Base-by-base conservation (phyloP, 1,140 invertebrate genomes). In the Apis dorsata region DNA sequence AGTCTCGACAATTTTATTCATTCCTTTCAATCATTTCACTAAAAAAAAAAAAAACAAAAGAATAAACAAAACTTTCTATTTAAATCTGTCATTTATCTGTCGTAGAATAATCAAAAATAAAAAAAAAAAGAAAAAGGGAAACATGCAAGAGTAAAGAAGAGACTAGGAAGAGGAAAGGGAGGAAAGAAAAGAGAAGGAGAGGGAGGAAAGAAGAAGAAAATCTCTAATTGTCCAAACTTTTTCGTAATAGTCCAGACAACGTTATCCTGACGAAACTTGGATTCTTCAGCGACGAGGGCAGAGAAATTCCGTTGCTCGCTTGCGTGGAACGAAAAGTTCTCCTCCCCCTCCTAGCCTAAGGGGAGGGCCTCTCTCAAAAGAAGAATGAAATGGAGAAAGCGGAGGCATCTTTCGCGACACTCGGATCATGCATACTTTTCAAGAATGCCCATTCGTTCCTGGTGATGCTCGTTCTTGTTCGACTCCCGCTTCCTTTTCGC, bases 141-240 rank as follows among this genome's bases (percentile, higher is more conserved):
- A 21, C 53, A 12, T 59, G n/a, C 17, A 21, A 9, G 12, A 15
- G 5, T 9, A 53, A 17, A 70, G 15, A 70, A 17, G 21, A 69
- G 9, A 9, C 11, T 9, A 60, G 2, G 1, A 51, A 70, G 24
- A 24, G 24, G 24, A 24, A 24, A 24, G 0, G 24, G 24, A 24
- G 24, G 24, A 24, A 24, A 24, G 24, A 24, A 24, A 24, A 24
- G 24, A 24, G 24, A 24, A 24, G 24, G 24, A 24, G 24, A 24
- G 24, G 24, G 24, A 3, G 9, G 15, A 19, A 11, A 44, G 49
- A 74, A 57, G 19, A n/a, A n/a, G 12, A 1, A 60, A n/a, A 71
- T n/a, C 72, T 74, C 60, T 74, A 74, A 74, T 74, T 74, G 72
- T 74, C 19, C 72, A 60, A 74, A 74, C 57, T 60, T 57, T 49